phyloP scores from a whole-genome alignment of 2,113 vertebrate genomes.

The Oryzias melastigma region DNA sequence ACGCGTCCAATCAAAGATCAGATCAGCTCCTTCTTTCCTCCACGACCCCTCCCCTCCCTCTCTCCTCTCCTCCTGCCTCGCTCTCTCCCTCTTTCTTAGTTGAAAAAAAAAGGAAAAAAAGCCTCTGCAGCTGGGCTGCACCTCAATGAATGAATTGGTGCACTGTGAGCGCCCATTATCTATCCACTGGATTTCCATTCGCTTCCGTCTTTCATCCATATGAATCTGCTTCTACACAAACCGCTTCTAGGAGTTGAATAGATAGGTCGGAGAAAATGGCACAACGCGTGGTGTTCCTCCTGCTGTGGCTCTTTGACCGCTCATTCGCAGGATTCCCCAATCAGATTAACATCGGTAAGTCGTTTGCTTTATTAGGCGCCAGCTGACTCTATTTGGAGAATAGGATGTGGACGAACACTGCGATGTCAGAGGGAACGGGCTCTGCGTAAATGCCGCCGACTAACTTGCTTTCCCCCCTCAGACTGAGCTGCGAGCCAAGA shows the following conservation, averaged over 20 bases:
- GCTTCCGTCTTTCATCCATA: conserved; percentile 77
- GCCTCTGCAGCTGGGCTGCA: conserved; percentile 74
- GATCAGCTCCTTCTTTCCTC: conserved; percentile 64
- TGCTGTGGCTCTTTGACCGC: conserved; percentile 86
- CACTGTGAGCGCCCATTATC: conserved; percentile 76
- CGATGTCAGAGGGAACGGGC: conserved; percentile 10
- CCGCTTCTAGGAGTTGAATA: conserved; percentile 83
- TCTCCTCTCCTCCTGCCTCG: conserved; percentile 2
- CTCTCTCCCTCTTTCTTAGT: conserved; percentile 52
- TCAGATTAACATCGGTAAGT: conserved; percentile 98
- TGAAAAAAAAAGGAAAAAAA: conserved; percentile 48
- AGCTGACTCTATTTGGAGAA: neutral
- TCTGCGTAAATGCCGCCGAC: conserved; percentile 45
- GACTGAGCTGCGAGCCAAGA: conserved; percentile 9
- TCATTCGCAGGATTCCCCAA: conserved; percentile 91
- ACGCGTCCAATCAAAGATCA: conserved; percentile 84
- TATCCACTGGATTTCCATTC: conserved; percentile 70
- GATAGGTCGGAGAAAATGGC: conserved; percentile 88
- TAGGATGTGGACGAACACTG: neutral
- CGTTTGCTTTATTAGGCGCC: neutral
- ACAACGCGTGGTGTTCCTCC: conserved; percentile 83
- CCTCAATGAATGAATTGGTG: conserved; percentile 79
- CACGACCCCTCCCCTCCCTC: neutral
- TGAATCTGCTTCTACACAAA: conserved; percentile 78
- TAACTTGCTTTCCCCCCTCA: conserved; percentile 50